phyloP scores from a whole-genome alignment of 2,797 vertebrate species.

The Selene dorsalis region DNA sequence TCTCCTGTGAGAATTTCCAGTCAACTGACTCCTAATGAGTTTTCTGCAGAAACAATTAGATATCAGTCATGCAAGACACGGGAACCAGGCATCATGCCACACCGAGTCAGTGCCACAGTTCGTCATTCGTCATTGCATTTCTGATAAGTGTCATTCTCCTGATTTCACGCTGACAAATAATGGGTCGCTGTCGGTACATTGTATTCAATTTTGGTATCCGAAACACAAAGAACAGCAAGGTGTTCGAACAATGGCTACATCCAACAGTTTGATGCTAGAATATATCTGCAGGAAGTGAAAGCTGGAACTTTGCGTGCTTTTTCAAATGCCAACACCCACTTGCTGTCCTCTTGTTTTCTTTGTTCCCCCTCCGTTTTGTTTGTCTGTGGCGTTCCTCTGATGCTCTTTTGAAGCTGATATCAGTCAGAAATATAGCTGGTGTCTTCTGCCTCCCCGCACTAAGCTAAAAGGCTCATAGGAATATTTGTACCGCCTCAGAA shows the following conservation, averaged over 20 bases:
- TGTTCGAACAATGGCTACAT: constrained; percentile 22
- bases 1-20: constrained; percentile 83
- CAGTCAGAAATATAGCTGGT: constrained; percentile 48
- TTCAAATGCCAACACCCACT: constrained; percentile 8
- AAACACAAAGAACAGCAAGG: background rate
- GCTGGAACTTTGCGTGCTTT: background rate
- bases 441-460: constrained; percentile 8
- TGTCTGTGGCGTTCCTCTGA: constrained; percentile 18
- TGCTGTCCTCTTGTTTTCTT: constrained; percentile 29
- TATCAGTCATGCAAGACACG: constrained; percentile 82
- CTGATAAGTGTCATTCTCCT: constrained; percentile 58
- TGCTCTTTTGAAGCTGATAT: constrained; percentile 48
- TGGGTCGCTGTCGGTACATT: constrained; percentile 7
- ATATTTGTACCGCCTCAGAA: constrained; percentile 32
- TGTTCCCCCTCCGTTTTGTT: constrained; percentile 3
- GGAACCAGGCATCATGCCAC: constrained; percentile 81
- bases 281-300: constrained; percentile 21
- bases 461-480: constrained; percentile 29
- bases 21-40: constrained; percentile 88
- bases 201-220: constrained; percentile 20
- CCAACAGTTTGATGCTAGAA: background rate
- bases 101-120: constrained; percentile 80
- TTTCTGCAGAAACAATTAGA: constrained; percentile 90
- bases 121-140: constrained; percentile 52
- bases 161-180: constrained; percentile 41